Base-by-base conservation (phyloP, 2,888 invertebrate genomes). In the Acleris emargana region DNA sequence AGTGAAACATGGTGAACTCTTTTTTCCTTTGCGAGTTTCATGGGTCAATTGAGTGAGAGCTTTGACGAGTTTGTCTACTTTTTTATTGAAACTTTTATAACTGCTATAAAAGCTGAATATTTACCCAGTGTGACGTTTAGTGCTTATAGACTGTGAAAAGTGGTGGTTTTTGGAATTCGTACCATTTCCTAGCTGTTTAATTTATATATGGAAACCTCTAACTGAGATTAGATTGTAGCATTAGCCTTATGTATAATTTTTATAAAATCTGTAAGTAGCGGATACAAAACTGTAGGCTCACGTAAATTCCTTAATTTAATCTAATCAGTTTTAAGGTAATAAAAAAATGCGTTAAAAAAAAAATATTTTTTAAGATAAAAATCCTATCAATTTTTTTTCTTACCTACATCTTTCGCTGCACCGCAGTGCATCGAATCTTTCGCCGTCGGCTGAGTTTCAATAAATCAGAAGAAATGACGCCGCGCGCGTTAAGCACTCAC, bases 401-500 rank as follows among this genome's bases (percentile, higher is more conserved):
- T 38, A 42, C 18, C 25, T 25, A 59, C 17, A 45, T 22, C 55
- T 66, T 76, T 76, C 76, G 64, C 71, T 73, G 77, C 72, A 77
- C 68, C 18, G 60, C 72, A 80, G 76, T 84, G 79, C 76, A 84
- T 73, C 72, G 70, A 73, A 64, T 69, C 71, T 71, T 76, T 76
- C 71, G 75, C 69, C 84, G 80, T 74, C 83, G 76, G 80, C 77
- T 78, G 83, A 80, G 78, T 87, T 89, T 82, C 83, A 87, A 91
- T 91, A 91, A 90, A 91, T 91, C 91, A 90, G 84, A 82, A 84
- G 89, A 87, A 86, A 89, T 91, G 91, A 91, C 89, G 83, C 80
- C 85, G 76, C 74, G 75, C 83, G 87, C 87, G 89, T 88, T 88
- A 89, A 82, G 81, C 89, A 88, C 88, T 89, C 90, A 83, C 76